Evolutionary conservation across 2,888 invertebrate species (phyloP).

Genomic region (Platycheirus albimanus): DNA sequence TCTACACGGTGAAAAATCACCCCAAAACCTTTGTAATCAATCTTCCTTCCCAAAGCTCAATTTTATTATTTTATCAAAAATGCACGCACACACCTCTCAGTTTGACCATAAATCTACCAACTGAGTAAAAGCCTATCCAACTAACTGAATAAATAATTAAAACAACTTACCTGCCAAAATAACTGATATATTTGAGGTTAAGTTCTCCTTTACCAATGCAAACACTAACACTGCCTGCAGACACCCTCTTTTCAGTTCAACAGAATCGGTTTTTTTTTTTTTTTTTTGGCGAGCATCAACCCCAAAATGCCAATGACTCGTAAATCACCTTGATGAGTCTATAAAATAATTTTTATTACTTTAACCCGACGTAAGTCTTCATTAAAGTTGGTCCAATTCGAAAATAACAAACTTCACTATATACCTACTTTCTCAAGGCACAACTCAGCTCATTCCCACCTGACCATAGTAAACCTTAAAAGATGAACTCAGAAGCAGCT

Average conservation of each 20-base stretch:
- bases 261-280: no score
- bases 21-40: conserved; percentile 50
- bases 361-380: conserved; percentile 73
- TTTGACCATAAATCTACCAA: conserved; percentile 56
- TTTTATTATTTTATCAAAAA: conserved; percentile 66
- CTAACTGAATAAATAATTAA: conserved; percentile 74
- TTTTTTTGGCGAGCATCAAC: conserved; percentile 9
- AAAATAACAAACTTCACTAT: conserved; percentile 69
- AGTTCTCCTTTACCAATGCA: conserved; percentile 16
- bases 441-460: background rate
- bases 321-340: conserved; percentile 73
- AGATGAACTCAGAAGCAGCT: conserved; percentile 48
- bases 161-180: conserved; percentile 68
- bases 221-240: conserved; percentile 8
- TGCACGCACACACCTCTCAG: conserved; percentile 43
- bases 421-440: conserved; percentile 32
- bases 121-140: conserved; percentile 48
- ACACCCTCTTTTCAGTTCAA: background rate
- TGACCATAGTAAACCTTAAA: conserved; percentile 39
- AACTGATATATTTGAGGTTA: conserved; percentile 62
- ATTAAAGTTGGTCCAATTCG: conserved; percentile 71
- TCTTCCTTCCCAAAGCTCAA: conserved; percentile 50
- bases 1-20: conserved; percentile 57
- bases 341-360: conserved; percentile 74
- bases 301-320: conserved; percentile 40